These are phyloP conservation scores for Epirrhoe tristata DNA, from an alignment of 2,888 invertebrate species.

Conservation along the genomic window DNA sequence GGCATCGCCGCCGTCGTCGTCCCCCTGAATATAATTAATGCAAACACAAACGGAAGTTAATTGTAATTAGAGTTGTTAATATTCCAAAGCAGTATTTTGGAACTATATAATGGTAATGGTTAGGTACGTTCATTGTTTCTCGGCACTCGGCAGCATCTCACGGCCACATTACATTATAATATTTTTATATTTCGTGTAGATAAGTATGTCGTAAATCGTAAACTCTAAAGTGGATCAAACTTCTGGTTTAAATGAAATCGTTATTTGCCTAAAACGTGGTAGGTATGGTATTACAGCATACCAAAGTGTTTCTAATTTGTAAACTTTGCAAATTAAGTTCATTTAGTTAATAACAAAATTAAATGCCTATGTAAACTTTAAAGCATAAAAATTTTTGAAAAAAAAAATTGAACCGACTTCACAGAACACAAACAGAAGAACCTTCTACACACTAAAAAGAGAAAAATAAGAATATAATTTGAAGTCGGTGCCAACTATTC, in stretches of 20 bases:
- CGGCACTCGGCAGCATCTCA: slow-evolving; percentile 6
- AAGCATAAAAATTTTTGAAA: too few species aligned
- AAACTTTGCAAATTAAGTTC: too few species aligned
- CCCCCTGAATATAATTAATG: slow-evolving; percentile 1
- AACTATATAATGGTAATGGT: slow-evolving; percentile 11
- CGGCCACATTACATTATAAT: slow-evolving; percentile 12
- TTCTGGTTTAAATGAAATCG: background rate
- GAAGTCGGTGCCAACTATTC: too few species aligned
- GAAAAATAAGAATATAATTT: too few species aligned
- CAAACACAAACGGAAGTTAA: slow-evolving; percentile 3
- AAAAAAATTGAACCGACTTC: too few species aligned
- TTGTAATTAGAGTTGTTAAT: slow-evolving; percentile 7
- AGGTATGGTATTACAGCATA: too few species aligned
- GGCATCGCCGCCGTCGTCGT: background rate
- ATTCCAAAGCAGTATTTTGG: slow-evolving; percentile 10
- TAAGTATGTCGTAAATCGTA: background rate
- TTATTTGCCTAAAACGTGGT: too few species aligned
- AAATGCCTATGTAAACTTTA: too few species aligned
- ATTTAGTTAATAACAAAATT: too few species aligned
- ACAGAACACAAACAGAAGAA: too few species aligned
- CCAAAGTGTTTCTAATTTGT: too few species aligned
- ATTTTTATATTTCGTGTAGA: background rate
- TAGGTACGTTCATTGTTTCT: slow-evolving; percentile 3
- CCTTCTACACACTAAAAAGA: too few species aligned
- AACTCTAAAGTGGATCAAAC: background rate